Evolutionary conservation across 2,888 invertebrate genomes (phyloP).

Genomic region (Troides helena): DNA sequence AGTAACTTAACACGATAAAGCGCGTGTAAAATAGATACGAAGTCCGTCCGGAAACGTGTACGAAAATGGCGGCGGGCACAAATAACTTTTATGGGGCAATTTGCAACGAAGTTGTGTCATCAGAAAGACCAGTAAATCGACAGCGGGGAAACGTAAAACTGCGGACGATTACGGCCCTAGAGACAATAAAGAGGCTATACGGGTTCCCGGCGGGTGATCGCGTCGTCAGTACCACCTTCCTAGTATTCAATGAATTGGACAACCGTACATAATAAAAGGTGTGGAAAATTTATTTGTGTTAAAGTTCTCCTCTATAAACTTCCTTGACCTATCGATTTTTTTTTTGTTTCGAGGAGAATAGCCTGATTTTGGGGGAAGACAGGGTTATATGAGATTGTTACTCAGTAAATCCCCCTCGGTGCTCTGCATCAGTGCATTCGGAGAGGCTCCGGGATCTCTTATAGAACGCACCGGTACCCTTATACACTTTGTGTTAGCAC

Average conservation of each 20-base stretch:
- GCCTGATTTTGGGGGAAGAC: too few species aligned
- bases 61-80: constrained; percentile 54
- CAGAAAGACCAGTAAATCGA: constrained; percentile 65
- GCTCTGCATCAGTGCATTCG: too few species aligned
- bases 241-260: constrained; percentile 11
- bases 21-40: constrained; percentile 20
- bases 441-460: too few species aligned
- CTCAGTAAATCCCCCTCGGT: too few species aligned
- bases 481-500: too few species aligned
- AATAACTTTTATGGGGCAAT: constrained; percentile 74
- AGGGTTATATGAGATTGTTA: too few species aligned
- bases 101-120: constrained; percentile 69
- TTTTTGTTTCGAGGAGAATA: too few species aligned
- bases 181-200: constrained; percentile 65
- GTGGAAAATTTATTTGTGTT: background rate
- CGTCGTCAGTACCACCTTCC: constrained; percentile 33
- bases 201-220: constrained; percentile 56
- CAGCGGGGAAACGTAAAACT: constrained; percentile 60
- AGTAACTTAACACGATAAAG: constrained; percentile 16
- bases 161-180: constrained; percentile 51
- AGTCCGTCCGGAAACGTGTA: constrained; percentile 39
- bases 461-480: too few species aligned
- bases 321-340: too few species aligned
- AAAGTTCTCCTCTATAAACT: background rate
- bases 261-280: background rate